Base-by-base conservation (phyloP, 2,797 vertebrate genomes). In the Falco cherrug region DNA sequence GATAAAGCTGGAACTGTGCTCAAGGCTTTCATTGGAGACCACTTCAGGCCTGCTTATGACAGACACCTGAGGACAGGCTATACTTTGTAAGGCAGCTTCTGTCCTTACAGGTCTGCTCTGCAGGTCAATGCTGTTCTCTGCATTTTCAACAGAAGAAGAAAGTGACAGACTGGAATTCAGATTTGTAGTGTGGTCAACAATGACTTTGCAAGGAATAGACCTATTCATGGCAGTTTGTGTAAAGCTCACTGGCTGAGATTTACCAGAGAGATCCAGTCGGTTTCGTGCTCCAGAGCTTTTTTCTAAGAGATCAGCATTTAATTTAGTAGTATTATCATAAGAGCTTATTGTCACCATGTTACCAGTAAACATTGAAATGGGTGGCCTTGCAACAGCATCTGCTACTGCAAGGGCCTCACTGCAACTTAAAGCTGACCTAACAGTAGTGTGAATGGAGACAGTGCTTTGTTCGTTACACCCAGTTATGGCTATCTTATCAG, bases 171-270 rank as follows among this genome's bases (percentile, higher is more conserved):
- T 97, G 89, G 98, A 97, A 95, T 98, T 98, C 92, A 98, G 96
- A n/a, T 98, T 98, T 8, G 98, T 97, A 83, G 98, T 98, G 96
- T 98, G 98, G 92, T 98, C 98, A 41, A 98, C 98, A 71, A 98
- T 98, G 91, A 98, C 98, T 96, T 98, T 98, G 84, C 98, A 98
- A 12, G 98, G 98, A 80, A 98, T 98, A 6, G 98, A 98, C 95
- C 98, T 97, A 84, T 98, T 98, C 92, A 97, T 57, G 86, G 97
- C 92, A 81, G 98, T 95, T 89, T 98, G 98, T 5, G 97, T 74
- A 82, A 98, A 98, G 91, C 69, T 91, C 77, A 96, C 86, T 2
- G 96, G 93, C 84, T 97, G 97, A 93, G 97, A 89, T 98, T 98
- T 98, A 59, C 97, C 95, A 33, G 98, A 88, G 76, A 87, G 56